A percentile compares a stretch with the other conserved stretches of the same genome.
phyloP scores from a whole-genome alignment of 1,140 invertebrate species.

The Sweltsa coloradensis region DNA sequence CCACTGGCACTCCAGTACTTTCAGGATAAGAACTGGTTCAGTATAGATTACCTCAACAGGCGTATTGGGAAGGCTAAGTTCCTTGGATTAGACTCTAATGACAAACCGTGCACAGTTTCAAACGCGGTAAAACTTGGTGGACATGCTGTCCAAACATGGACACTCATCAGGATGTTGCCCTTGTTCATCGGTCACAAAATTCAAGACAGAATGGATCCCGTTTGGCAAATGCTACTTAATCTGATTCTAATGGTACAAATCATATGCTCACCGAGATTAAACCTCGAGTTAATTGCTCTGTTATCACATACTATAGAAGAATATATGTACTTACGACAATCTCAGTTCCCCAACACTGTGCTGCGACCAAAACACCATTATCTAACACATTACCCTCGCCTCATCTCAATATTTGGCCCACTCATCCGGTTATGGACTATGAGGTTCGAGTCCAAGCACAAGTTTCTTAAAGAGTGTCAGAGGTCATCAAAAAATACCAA shows the following conservation, averaged over 20 bases:
- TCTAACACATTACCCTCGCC: slow-evolving; percentile 7
- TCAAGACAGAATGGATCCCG: slow-evolving; percentile 4
- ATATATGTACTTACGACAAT: slow-evolving; percentile 1
- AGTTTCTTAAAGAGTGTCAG: slow-evolving; percentile 16
- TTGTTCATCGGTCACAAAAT: slow-evolving; percentile 4
- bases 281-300: background rate
- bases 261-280: slow-evolving; percentile 8
- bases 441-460: slow-evolving; percentile 16
- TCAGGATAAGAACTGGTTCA: slow-evolving; percentile 5
- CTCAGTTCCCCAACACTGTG: background rate
- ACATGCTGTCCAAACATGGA: slow-evolving; percentile 4
- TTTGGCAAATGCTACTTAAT: slow-evolving; percentile 3
- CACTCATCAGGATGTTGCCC: slow-evolving; percentile 1
- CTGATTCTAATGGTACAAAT: slow-evolving; percentile 4
- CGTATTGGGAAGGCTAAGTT: slow-evolving; percentile 8
- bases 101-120: background rate
- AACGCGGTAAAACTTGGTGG: background rate
- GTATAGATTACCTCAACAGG: slow-evolving; percentile 6
- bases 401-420: slow-evolving; percentile 16
- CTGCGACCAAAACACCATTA: slow-evolving; percentile 11
- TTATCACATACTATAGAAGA: slow-evolving; percentile 5
- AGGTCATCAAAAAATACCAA: slow-evolving; percentile 13
- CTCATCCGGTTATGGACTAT: slow-evolving; percentile 14
- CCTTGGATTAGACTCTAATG: background rate
- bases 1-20: slow-evolving; percentile 4